Conservation (phyloP, 1,140 invertebrate species). For the Andrena cerasifolii region DNA sequence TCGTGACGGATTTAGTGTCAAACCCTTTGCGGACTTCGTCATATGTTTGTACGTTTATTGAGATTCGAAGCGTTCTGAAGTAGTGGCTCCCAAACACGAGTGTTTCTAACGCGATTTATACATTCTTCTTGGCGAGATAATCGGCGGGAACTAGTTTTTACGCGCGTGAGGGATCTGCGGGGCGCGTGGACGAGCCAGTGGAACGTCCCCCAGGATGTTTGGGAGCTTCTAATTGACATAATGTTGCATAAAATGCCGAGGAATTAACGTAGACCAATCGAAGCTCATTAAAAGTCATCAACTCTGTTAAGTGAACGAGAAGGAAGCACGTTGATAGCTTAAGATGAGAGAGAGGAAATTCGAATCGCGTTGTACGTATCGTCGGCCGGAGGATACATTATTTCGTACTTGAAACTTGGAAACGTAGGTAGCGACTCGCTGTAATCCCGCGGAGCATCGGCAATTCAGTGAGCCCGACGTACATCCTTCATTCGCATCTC, state of each 20-base stretch:
- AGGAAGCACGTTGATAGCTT: not conserved
- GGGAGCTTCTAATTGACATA: not conserved
- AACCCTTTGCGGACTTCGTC: not conserved
- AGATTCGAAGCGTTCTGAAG: not conserved
- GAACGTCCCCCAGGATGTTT: not conserved
- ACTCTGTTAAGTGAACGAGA: not conserved
- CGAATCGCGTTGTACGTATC: not conserved
- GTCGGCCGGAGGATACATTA: too few relatives aligned
- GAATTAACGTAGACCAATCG: constrained; percentile 36
- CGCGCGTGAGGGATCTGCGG: too few relatives aligned
- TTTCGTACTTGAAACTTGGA: too few relatives aligned
- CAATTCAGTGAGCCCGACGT: not conserved
- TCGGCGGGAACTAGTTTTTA: too few relatives aligned
- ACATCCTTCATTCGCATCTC: not conserved
- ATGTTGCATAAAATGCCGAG: constrained; percentile 12
- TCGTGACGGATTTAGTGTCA: not conserved
- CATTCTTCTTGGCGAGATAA: too few relatives aligned
- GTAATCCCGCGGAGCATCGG: not conserved
- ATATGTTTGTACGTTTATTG: not conserved
- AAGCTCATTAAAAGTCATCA: constrained; percentile 16
- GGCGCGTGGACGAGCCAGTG: too few relatives aligned
- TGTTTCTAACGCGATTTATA: too few relatives aligned
- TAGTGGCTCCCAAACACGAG: too few relatives aligned
- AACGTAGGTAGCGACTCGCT: too few relatives aligned
- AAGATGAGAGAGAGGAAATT: not conserved